phyloP scores from a whole-genome alignment of 2,113 vertebrate genomes.

The Plestiodon gilberti region DNA sequence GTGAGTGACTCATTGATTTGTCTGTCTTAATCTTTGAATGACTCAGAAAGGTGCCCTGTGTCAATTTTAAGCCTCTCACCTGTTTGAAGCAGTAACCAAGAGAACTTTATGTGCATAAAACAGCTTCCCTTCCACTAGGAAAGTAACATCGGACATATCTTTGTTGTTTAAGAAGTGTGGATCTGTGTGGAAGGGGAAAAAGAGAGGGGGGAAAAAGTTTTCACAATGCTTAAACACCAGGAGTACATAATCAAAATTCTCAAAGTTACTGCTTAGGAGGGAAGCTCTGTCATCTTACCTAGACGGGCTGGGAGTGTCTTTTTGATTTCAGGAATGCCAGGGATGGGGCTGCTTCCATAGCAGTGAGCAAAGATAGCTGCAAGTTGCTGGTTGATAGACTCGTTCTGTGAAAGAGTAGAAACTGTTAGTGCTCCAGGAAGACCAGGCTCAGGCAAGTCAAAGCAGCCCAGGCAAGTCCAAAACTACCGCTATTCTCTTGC shows the following conservation, averaged over 20 bases:
- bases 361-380: slow-evolving; percentile 91
- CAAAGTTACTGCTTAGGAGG: rapidly evolving
- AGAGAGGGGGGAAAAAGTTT: rapidly evolving
- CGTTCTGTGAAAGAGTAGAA: slow-evolving; percentile 78
- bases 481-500: background rate
- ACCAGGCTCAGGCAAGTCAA: background rate
- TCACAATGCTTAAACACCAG: background rate
- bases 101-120: slow-evolving; percentile 98
- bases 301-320: slow-evolving; percentile 89
- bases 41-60: background rate
- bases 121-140: slow-evolving; percentile 92
- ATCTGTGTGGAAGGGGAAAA: slow-evolving; percentile 71
- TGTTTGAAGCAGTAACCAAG: slow-evolving; percentile 94
- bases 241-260: too few species aligned
- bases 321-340: slow-evolving; percentile 85
- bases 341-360: slow-evolving; percentile 90
- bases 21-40: background rate
- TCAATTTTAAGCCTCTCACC: slow-evolving; percentile 72
- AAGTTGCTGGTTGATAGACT: slow-evolving; percentile 89
- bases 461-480: background rate
- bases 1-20: rapidly evolving
- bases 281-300: slow-evolving; percentile 72
- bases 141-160: slow-evolving; percentile 98
- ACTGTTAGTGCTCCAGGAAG: rapidly evolving
- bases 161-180: slow-evolving; percentile 96